phyloP scores from a whole-genome alignment of 2,797 vertebrate genomes.

The Anas flavirostris region DNA sequence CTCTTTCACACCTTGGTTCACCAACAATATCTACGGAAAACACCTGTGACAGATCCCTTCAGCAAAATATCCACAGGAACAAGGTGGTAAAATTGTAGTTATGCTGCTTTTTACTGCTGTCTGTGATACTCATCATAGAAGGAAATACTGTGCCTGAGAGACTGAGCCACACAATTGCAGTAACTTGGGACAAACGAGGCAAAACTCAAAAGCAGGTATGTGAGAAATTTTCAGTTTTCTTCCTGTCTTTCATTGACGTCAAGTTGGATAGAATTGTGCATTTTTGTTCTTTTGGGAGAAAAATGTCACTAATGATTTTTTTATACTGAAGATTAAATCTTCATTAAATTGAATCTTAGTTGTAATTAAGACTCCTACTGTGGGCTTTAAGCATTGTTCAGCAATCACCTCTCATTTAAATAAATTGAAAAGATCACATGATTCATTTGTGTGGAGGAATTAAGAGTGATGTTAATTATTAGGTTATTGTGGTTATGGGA shows the following conservation, averaged over 20 bases:
- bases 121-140: neutral
- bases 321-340: neutral
- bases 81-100: neutral
- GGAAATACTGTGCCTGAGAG: neutral
- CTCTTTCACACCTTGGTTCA: neutral
- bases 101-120: neutral
- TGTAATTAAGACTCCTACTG: neutral
- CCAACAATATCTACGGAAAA: neutral
- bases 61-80: neutral
- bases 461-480: neutral
- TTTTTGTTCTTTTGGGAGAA: neutral
- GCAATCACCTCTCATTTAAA: neutral
- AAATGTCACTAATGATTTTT: neutral
- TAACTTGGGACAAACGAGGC: neutral
- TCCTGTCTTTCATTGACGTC: neutral
- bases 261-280: neutral
- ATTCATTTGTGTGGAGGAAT: accelerated
- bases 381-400: neutral
- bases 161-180: accelerated
- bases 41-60: neutral
- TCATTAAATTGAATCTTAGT: neutral
- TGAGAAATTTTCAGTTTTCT: neutral
- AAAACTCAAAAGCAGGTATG: neutral
- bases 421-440: neutral
- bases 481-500: neutral